These are phyloP conservation scores for Hypsibius dujardini DNA, from an alignment of 1,140 invertebrate genomes.

Conservation along the genomic window DNA sequence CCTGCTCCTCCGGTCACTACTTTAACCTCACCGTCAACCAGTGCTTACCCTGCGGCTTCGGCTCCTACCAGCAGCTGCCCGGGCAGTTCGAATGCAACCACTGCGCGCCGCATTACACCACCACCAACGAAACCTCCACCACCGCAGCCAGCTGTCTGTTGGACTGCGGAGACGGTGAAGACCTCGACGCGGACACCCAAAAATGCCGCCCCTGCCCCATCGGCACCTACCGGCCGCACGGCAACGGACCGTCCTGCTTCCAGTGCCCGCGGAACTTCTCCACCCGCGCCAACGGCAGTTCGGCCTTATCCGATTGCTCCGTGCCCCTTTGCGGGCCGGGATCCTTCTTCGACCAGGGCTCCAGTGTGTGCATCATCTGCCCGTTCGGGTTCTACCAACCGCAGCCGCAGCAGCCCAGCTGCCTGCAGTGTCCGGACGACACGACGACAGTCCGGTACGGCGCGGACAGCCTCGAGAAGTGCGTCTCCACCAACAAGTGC, in stretches of 20 bases:
- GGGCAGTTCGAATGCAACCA: constrained; percentile 72
- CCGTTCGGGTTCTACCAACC: constrained; percentile 82
- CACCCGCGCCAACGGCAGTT: no score
- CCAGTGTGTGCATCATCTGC: constrained; percentile 51
- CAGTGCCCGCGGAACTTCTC: no score
- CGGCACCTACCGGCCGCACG: no score
- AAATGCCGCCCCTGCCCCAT: no score
- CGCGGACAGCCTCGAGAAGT: constrained; percentile 31
- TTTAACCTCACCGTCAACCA: constrained; percentile 64
- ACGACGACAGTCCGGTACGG: constrained; percentile 67
- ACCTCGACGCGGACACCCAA: no score
- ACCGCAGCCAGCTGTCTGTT: not conserved
- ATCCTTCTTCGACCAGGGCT: no score
- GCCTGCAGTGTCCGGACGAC: constrained; percentile 71
- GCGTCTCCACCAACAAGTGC: constrained; percentile 26
- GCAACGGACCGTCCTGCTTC: no score
- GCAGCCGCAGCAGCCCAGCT: constrained; percentile 63
- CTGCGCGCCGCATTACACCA: constrained; percentile 79
- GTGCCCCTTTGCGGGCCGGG: no score
- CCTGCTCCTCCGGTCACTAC: constrained; percentile 73
- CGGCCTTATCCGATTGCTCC: no score
- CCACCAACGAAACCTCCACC: constrained; percentile 43
- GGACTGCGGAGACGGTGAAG: constrained; percentile 21
- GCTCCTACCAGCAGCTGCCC: constrained; percentile 75
- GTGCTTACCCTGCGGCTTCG: constrained; percentile 76